Percentiles rank a stretch among this genome's conserved stretches.
phyloP scores from a whole-genome alignment of 2,113 vertebrate genomes.

The Poeciliopsis occidentalis region DNA sequence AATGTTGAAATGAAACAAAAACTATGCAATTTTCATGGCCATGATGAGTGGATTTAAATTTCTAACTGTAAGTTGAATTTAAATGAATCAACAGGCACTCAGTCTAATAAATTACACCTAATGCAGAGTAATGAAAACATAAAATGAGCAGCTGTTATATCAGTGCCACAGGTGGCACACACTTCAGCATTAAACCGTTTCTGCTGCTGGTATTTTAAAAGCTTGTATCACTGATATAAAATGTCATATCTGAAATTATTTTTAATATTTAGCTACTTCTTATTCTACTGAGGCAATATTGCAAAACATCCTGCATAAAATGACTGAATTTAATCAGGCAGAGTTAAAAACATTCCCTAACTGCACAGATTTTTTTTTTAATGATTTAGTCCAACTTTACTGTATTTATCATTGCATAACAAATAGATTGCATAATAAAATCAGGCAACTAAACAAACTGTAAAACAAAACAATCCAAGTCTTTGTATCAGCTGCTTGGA shows the following conservation, averaged over 20 bases:
- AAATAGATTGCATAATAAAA: not conserved
- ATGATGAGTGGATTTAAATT: not conserved
- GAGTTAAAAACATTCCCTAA: not conserved
- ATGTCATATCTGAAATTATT: not conserved
- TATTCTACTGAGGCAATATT: not conserved
- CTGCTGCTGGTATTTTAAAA: not conserved
- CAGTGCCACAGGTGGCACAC: not conserved
- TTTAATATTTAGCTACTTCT: not conserved
- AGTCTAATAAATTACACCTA: constrained; percentile 22
- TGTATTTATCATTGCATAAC: not conserved
- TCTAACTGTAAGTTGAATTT: not conserved
- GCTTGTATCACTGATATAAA: not conserved
- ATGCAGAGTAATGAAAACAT: constrained; percentile 21
- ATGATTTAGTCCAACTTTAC: not conserved
- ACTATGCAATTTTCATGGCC: not conserved
- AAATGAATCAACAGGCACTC: constrained; percentile 13
- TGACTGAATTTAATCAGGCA: not conserved
- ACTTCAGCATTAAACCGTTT: not conserved
- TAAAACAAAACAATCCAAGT: not conserved
- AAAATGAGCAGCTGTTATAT: constrained; percentile 39
- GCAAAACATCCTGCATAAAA: not conserved
- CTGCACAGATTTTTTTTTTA: too few relatives aligned
- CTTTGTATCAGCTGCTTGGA: not conserved
- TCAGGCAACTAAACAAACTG: not conserved
- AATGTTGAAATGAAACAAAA: not conserved